Percentiles rank a stretch among this genome's conserved stretches.
phyloP scores from a whole-genome alignment of 2,797 vertebrate species.

The Eleutherodactylus coqui region DNA sequence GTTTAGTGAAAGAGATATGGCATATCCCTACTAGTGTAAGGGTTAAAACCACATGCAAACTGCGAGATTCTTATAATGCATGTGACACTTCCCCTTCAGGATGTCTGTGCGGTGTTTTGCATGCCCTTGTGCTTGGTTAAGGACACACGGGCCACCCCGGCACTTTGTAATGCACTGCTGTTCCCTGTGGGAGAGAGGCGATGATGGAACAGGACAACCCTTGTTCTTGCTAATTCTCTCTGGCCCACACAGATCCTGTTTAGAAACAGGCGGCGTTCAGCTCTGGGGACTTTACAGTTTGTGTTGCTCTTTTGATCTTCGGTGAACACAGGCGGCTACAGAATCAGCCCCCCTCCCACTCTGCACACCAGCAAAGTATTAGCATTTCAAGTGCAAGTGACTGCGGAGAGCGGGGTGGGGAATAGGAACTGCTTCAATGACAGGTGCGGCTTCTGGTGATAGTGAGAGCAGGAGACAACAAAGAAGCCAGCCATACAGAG shows the following conservation, averaged over 20 bases:
- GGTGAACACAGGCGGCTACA: conserved; percentile 35
- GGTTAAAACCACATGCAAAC: not conserved
- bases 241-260: conserved; percentile 59
- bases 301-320: conserved; percentile 56
- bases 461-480: not conserved
- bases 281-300: conserved; percentile 48
- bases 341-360: conserved; percentile 29
- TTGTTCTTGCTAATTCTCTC: conserved; percentile 57
- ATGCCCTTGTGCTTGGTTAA: conserved; percentile 40
- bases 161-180: conserved; percentile 41
- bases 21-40: not conserved
- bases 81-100: not conserved
- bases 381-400: conserved; percentile 42
- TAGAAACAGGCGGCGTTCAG: conserved; percentile 34
- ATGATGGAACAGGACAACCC: conserved; percentile 47
- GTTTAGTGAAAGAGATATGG: not conserved
- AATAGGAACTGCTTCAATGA: conserved; percentile 18
- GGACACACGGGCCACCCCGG: not conserved
- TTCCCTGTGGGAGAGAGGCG: conserved; percentile 40
- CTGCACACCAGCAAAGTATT: conserved; percentile 32
- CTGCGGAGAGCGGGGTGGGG: not conserved
- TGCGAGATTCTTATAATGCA: not conserved
- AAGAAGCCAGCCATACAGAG: not conserved
- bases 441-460: not conserved
- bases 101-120: not conserved